phyloP scores from a whole-genome alignment of 2,113 vertebrate genomes.

The Geococcyx californianus region DNA sequence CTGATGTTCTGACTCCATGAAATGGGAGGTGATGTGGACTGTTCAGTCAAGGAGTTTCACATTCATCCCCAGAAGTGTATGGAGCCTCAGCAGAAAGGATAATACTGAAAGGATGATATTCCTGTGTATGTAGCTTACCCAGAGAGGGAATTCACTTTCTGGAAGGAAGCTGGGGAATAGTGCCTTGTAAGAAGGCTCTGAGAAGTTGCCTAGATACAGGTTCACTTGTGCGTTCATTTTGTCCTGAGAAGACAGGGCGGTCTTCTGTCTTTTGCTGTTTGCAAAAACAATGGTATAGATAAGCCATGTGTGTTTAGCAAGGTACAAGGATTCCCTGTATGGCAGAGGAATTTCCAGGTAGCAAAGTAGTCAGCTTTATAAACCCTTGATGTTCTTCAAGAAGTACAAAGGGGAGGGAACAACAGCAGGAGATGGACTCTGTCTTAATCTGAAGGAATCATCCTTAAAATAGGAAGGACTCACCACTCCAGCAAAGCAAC shows the following conservation, averaged over 20 bases:
- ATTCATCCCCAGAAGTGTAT: not conserved
- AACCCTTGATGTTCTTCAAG: not conserved
- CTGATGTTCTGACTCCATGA: not conserved
- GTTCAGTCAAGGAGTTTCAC: not conserved
- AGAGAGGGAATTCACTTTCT: not conserved
- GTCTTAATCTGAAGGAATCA: not conserved
- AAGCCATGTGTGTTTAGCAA: not conserved
- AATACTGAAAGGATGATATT: not conserved
- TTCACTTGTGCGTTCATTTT: not conserved
- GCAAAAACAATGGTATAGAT: not conserved
- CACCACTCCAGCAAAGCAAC: not conserved
- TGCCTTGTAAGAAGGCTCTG: not conserved
- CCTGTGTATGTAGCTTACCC: not conserved
- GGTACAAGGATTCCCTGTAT: not conserved
- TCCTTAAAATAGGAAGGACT: not conserved
- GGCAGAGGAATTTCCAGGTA: not conserved
- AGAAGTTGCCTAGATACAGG: not conserved
- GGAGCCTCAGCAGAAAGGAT: not conserved
- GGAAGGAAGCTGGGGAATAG: not conserved
- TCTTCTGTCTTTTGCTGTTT: too few relatives aligned
- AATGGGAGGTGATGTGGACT: not conserved
- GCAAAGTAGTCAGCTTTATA: not conserved
- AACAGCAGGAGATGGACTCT: fast-evolving
- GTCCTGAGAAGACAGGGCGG: not conserved
- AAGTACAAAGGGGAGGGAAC: not conserved